Evolutionary conservation across 2,113 vertebrate species (phyloP).

Genomic region (Hippocampus guttulatus): DNA sequence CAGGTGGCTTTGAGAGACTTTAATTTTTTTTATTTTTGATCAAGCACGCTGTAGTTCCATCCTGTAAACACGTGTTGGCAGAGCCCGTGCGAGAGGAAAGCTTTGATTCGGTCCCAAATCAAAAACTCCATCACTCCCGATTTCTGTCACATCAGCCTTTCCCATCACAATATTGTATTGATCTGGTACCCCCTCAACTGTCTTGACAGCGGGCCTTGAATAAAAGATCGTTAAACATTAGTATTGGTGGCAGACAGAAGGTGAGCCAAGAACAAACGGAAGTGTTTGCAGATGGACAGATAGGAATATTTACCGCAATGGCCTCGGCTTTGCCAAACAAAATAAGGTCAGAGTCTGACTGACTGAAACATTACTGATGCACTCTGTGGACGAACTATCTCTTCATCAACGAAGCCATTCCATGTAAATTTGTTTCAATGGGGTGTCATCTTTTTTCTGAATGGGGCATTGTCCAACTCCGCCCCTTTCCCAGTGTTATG

Average conservation of each 20-base stretch:
- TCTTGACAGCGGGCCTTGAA: constrained; percentile 18
- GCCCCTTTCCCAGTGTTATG: not conserved
- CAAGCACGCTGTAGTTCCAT: not conserved
- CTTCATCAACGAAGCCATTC: not conserved
- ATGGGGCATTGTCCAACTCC: not conserved
- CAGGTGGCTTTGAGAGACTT: constrained; percentile 42
- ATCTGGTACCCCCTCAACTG: not conserved
- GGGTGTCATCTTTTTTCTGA: not conserved
- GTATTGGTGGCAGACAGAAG: constrained; percentile 6
- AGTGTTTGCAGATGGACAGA: constrained; percentile 26
- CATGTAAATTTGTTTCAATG: not conserved
- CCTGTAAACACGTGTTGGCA: constrained; percentile 11
- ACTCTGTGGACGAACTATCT: not conserved
- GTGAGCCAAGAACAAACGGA: constrained; percentile 22
- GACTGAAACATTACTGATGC: not conserved
- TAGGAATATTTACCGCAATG: constrained; percentile 23
- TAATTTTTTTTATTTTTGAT: constrained; percentile 27
- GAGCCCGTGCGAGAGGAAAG: constrained; percentile 25
- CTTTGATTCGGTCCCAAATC: constrained; percentile 37
- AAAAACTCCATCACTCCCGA: constrained; percentile 52
- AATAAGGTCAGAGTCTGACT: constrained; percentile 16
- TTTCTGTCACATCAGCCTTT: constrained; percentile 48
- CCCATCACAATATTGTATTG: constrained; percentile 27
- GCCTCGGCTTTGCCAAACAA: constrained; percentile 24
- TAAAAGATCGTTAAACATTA: constrained; percentile 11